phyloP scores from a whole-genome alignment of 2,797 vertebrate genomes.

The Esox lucius region DNA sequence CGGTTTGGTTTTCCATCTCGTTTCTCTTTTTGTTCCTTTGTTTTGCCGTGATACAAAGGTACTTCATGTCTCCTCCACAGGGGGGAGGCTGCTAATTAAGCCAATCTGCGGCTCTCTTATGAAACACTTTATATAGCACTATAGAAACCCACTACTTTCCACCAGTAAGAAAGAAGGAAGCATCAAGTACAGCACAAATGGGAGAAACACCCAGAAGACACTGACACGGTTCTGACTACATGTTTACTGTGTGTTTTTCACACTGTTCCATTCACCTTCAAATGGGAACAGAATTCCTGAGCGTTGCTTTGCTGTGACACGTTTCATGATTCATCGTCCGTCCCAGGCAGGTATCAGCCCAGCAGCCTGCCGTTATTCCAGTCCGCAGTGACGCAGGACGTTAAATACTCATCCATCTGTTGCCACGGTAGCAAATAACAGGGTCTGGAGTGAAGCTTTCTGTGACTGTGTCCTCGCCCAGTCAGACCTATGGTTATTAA shows the following conservation, averaged over 20 bases:
- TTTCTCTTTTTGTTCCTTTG: slow-evolving; percentile 61
- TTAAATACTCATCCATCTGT: slow-evolving; percentile 67
- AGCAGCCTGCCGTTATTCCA: slow-evolving; percentile 41
- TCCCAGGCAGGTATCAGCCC: slow-evolving; percentile 35
- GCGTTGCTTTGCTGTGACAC: slow-evolving; percentile 16
- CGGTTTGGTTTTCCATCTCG: slow-evolving; percentile 54
- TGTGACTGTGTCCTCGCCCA: slow-evolving; percentile 66
- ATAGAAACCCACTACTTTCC: not conserved
- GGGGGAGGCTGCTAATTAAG: slow-evolving; percentile 7
- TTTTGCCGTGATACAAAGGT: slow-evolving; percentile 30
- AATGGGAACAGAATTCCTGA: slow-evolving; percentile 23
- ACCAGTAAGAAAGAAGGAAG: slow-evolving; percentile 15
- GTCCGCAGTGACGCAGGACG: slow-evolving; percentile 44
- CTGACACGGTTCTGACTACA: not conserved
- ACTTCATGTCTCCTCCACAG: slow-evolving; percentile 41
- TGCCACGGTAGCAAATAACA: slow-evolving; percentile 79
- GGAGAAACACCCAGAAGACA: not conserved
- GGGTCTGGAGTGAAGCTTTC: slow-evolving; percentile 63
- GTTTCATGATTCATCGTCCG: slow-evolving; percentile 34
- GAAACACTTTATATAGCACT: slow-evolving; percentile 9
- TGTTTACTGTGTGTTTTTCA: not conserved
- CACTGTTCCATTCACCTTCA: slow-evolving; percentile 10
- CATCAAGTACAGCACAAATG: not conserved
- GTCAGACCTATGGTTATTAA: slow-evolving; percentile 68
- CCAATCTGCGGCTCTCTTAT: slow-evolving; percentile 14